phyloP scores from a whole-genome alignment of 2,888 invertebrate genomes.

The Mythimna vitellina region DNA sequence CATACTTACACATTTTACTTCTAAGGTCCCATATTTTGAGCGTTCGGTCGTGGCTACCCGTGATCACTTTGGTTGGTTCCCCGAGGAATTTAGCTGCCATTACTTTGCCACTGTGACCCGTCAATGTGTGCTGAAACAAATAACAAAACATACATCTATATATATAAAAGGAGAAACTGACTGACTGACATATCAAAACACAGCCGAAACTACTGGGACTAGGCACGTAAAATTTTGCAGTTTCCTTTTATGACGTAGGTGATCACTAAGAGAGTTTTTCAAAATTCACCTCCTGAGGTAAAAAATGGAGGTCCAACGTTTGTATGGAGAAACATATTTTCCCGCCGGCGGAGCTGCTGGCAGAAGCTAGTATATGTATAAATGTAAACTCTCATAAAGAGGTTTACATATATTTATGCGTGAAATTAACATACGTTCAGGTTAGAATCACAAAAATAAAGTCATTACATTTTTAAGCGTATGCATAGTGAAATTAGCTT shows the following conservation, averaged over 20 bases:
- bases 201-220: too few species aligned
- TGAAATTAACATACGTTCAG: conserved; percentile 24
- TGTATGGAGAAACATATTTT: too few species aligned
- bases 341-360: too few species aligned
- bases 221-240: too few species aligned
- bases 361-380: conserved; percentile 2
- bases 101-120: conserved; percentile 99
- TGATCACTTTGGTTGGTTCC: conserved; percentile 97
- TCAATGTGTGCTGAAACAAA: conserved; percentile 95
- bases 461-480: conserved; percentile 29
- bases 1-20: conserved; percentile 92
- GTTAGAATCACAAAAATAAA: conserved; percentile 31
- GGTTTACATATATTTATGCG: conserved; percentile 14
- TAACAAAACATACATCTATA: background rate
- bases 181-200: too few species aligned
- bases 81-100: conserved; percentile 99
- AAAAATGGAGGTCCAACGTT: too few species aligned
- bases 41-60: conserved; percentile 99
- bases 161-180: background rate
- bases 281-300: too few species aligned
- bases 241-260: too few species aligned
- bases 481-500: conserved; percentile 30
- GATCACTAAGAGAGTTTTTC: too few species aligned
- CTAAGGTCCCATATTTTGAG: conserved; percentile 99
- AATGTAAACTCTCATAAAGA: background rate